A percentile compares a stretch with the other conserved stretches of the same genome.
Conservation (phyloP, 2,113 vertebrate genomes). For the Anoura caudifer region DNA sequence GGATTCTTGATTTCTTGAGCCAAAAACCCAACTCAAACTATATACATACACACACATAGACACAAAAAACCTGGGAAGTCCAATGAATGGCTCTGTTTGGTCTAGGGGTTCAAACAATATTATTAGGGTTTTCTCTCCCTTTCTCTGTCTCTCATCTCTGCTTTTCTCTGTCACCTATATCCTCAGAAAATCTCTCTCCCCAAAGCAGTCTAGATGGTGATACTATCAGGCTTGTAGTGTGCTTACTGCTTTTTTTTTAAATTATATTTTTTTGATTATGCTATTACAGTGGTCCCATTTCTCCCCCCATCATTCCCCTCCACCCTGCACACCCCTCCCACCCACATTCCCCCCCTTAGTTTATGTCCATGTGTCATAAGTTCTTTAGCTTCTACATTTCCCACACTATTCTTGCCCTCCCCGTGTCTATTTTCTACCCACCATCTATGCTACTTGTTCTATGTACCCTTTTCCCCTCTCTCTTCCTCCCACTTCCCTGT, state of each 20-base stretch:
- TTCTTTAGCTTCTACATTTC: too few relatives aligned
- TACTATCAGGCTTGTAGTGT: neutral
- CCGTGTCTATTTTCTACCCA: too few relatives aligned
- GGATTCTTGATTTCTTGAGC: neutral
- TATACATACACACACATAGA: neutral
- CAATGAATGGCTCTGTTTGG: neutral
- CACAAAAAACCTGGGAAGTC: neutral
- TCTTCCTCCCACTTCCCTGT: too few relatives aligned
- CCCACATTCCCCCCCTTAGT: too few relatives aligned
- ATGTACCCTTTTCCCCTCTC: too few relatives aligned
- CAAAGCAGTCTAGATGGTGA: neutral
- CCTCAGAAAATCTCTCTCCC: neutral
- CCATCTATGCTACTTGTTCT: too few relatives aligned
- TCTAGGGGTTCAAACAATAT: neutral
- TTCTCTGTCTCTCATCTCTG: neutral
- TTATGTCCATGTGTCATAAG: too few relatives aligned
- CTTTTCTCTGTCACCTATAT: neutral
- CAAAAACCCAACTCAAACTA: neutral
- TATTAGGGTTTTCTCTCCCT: neutral
- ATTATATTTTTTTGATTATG: too few relatives aligned
- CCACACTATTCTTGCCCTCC: too few relatives aligned
- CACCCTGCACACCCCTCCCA: too few relatives aligned
- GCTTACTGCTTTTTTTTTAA: neutral
- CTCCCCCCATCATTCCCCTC: too few relatives aligned
- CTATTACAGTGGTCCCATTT: too few relatives aligned